Percentiles rank a stretch among this genome's conserved stretches.
These are phyloP conservation scores for Podarcis siculus DNA, from an alignment of 2,797 vertebrate species.

Conservation along the genomic window DNA sequence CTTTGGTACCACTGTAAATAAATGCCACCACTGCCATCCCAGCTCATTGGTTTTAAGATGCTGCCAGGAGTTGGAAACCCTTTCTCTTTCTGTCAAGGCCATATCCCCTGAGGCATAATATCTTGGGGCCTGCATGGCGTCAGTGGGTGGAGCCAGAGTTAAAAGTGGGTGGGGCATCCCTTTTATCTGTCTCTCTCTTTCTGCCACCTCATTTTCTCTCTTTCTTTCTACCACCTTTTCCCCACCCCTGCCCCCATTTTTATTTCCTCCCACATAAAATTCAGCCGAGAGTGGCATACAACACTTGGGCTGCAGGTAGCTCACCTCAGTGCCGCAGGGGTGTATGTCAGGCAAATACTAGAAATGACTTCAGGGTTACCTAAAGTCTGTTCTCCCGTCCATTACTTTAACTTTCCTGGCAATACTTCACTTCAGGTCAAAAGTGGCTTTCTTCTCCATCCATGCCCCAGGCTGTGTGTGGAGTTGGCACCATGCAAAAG, in stretches of 20 bases:
- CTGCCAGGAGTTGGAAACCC: no score
- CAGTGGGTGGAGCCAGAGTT: no score
- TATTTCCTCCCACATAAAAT: neutral
- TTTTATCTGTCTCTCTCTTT: neutral
- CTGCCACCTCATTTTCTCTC: neutral
- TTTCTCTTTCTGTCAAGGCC: no score
- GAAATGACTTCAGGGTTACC: neutral
- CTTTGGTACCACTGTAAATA: no score
- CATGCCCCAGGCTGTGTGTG: neutral
- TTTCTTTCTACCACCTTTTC: neutral
- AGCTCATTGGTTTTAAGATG: neutral
- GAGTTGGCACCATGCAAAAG: neutral
- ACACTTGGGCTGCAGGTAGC: no score
- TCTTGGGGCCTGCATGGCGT: no score
- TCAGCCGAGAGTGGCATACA: neutral
- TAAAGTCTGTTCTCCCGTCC: neutral
- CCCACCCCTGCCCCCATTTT: neutral
- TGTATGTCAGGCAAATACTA: no score
- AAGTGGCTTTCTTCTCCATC: neutral
- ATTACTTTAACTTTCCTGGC: neutral
- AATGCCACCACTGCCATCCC: neutral
- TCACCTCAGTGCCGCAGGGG: no score
- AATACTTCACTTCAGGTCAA: neutral
- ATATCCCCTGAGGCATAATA: no score
- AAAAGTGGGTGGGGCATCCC: neutral